Percentiles rank a stretch among this genome's conserved stretches.
Conservation (phyloP, 2,888 invertebrate genomes). For the Hypolimnas misippus region DNA sequence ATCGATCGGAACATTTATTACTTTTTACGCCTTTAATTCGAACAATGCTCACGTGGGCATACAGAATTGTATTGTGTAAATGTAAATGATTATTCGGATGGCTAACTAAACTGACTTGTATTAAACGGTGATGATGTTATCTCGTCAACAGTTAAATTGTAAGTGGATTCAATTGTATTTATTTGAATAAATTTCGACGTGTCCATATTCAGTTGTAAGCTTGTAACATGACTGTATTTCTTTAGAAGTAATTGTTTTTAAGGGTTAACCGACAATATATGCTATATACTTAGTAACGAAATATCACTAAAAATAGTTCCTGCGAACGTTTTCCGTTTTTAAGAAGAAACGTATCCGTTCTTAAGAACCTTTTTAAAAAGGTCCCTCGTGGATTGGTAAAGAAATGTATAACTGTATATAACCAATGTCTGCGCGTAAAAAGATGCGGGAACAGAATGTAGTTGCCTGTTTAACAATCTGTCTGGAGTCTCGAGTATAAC, state of each 20-base stretch:
- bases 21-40: slow-evolving; percentile 27
- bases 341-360: no score
- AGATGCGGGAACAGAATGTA: no score
- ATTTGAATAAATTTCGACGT: background rate
- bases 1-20: slow-evolving; percentile 28
- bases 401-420: background rate
- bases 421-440: no score
- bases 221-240: background rate
- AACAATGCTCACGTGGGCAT: slow-evolving; percentile 26
- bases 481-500: no score
- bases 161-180: background rate
- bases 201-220: background rate
- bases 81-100: slow-evolving; percentile 27
- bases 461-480: background rate
- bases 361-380: no score
- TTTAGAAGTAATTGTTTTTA: background rate
- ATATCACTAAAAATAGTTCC: no score
- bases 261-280: background rate
- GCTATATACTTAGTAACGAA: no score
- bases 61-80: slow-evolving; percentile 31
- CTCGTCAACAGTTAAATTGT: slow-evolving; percentile 10
- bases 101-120: slow-evolving; percentile 19
- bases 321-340: no score
- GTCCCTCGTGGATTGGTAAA: no score
- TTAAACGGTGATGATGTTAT: slow-evolving; percentile 13